These are phyloP conservation scores for Barypeithes pellucidus DNA, from an alignment of 2,888 invertebrate species.

Conservation along the genomic window DNA sequence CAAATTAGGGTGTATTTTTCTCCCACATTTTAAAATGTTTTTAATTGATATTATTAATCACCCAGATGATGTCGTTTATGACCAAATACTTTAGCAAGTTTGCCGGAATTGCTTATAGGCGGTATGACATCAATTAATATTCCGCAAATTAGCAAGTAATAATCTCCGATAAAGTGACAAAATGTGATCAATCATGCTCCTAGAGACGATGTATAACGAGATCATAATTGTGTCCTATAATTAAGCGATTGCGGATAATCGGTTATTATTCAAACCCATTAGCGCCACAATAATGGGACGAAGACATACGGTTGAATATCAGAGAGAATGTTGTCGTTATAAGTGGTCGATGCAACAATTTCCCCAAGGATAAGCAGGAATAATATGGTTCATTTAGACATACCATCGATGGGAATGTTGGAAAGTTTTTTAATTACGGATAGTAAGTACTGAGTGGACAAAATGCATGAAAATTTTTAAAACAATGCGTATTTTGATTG, in stretches of 20 bases:
- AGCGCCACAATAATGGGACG: conserved; percentile 25
- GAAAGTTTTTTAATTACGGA: too few species aligned
- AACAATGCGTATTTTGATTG: too few species aligned
- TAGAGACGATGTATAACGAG: conserved; percentile 66
- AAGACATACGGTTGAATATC: neutral
- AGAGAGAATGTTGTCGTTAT: neutral
- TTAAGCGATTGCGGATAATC: conserved; percentile 68
- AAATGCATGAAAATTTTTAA: too few species aligned
- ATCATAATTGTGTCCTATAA: conserved; percentile 67
- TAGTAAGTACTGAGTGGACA: too few species aligned
- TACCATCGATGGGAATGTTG: too few species aligned
- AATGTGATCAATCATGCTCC: conserved; percentile 64
- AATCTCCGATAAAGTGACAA: conserved; percentile 62
- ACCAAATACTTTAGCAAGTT: conserved; percentile 47
- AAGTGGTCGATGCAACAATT: neutral
- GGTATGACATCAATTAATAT: conserved; percentile 58
- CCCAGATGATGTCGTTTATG: conserved; percentile 30
- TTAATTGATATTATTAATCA: conserved; percentile 35
- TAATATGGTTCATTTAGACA: too few species aligned
- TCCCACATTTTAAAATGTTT: conserved; percentile 4
- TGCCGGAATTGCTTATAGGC: conserved; percentile 26
- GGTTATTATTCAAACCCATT: conserved; percentile 65
- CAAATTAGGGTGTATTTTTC: too few species aligned
- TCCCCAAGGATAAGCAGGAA: neutral
- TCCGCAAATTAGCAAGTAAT: conserved; percentile 60